Conservation (phyloP, 2,797 vertebrate species). For the Chelon auratus region DNA sequence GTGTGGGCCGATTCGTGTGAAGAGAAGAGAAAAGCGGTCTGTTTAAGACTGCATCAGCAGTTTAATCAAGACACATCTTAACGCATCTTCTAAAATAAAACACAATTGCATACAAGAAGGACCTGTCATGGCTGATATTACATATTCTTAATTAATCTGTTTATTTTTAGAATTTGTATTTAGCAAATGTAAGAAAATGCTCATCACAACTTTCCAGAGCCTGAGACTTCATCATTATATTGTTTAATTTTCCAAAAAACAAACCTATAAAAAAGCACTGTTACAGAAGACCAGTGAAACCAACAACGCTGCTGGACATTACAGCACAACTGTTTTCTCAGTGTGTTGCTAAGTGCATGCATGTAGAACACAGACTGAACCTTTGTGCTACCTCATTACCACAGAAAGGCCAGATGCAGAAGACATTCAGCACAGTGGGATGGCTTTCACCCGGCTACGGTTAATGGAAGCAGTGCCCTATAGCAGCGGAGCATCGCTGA, state of each 20-base stretch:
- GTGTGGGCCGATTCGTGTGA: background rate
- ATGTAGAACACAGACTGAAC: background rate
- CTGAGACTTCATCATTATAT: too few species aligned
- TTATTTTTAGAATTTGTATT: too few species aligned
- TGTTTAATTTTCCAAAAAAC: too few species aligned
- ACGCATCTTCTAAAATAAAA: background rate
- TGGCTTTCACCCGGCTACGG: conserved; percentile 20
- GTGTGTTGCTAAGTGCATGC: background rate
- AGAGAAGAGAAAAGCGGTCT: background rate
- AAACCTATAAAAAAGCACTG: too few species aligned
- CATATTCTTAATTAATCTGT: too few species aligned
- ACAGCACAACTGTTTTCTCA: background rate
- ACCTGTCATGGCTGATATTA: background rate
- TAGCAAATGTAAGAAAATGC: too few species aligned
- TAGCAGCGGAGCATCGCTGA: conserved; percentile 39
- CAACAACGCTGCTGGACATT: background rate
- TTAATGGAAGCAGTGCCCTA: conserved; percentile 58
- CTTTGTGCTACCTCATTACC: conserved; percentile 32
- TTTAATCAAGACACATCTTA: background rate
- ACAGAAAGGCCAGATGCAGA: conserved; percentile 33
- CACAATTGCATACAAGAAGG: background rate
- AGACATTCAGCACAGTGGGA: conserved; percentile 21
- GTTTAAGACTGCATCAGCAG: background rate
- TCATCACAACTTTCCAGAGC: too few species aligned
- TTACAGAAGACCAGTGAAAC: background rate